phyloP scores from a whole-genome alignment of 2,113 vertebrate species.

The Mola mola region DNA sequence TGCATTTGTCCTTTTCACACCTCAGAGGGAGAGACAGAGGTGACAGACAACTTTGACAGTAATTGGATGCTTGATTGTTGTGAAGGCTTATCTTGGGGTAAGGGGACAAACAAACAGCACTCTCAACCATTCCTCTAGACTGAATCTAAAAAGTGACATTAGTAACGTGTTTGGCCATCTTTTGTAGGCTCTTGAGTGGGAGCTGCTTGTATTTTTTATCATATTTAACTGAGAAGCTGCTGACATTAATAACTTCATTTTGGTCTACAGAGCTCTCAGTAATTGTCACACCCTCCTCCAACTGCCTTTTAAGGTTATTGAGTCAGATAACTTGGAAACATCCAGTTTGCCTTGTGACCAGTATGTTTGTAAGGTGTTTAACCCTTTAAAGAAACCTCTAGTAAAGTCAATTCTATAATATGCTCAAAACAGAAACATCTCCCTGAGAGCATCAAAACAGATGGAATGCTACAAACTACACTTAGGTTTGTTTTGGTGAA shows the following conservation, averaged over 20 bases:
- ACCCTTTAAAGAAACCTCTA: no score
- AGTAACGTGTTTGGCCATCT: no score
- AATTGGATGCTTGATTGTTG: conserved; percentile 55
- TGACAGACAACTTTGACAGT: conserved; percentile 64
- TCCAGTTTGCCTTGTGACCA: neutral
- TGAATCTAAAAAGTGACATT: neutral
- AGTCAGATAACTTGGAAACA: neutral
- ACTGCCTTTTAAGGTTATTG: no score
- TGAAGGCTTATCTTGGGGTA: conserved; percentile 24
- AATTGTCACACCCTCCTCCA: no score
- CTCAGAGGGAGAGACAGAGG: conserved; percentile 34
- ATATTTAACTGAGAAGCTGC: no score
- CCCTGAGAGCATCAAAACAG: no score
- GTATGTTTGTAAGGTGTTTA: no score
- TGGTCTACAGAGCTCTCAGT: neutral
- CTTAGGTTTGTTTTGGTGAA: no score
- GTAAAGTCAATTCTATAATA: no score
- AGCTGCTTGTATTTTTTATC: no score
- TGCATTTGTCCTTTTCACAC: conserved; percentile 53
- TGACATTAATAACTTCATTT: neutral
- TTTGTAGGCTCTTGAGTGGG: neutral
- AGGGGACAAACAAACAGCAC: conserved; percentile 1
- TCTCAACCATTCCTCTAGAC: conserved; percentile 3
- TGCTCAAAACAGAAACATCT: no score
- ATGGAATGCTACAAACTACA: no score